Percentiles rank a stretch among this genome's conserved stretches.
Conservation (phyloP, 1,140 invertebrate species). For the Zaprionus davidi region DNA sequence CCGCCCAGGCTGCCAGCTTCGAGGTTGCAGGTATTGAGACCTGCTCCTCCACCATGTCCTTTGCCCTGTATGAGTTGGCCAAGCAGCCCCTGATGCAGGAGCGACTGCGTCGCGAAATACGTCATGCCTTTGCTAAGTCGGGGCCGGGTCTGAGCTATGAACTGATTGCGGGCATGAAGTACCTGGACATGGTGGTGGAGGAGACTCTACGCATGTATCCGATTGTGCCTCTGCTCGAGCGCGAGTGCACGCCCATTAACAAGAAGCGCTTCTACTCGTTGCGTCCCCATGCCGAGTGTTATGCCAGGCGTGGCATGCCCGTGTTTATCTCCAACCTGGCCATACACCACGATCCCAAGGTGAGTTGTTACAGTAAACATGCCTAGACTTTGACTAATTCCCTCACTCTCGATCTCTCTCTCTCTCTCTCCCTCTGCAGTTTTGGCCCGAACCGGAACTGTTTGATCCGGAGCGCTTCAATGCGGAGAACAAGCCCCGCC, state of each 20-base stretch:
- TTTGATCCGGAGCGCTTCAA: slow-evolving; percentile 83
- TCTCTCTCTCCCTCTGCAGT: slow-evolving; percentile 34
- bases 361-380: slow-evolving; percentile 16
- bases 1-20: slow-evolving; percentile 89
- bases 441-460: slow-evolving; percentile 81
- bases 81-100: slow-evolving; percentile 89
- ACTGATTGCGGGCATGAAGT: slow-evolving; percentile 86
- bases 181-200: slow-evolving; percentile 86
- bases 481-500: slow-evolving; percentile 62
- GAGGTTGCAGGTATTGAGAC: slow-evolving; percentile 92
- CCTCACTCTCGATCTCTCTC: neutral
- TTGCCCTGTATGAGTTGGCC: slow-evolving; percentile 89
- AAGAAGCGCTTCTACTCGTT: slow-evolving; percentile 79
- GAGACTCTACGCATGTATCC: slow-evolving; percentile 84
- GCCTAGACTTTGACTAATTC: neutral
- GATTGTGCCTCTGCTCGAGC: slow-evolving; percentile 71
- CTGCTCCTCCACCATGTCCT: slow-evolving; percentile 88
- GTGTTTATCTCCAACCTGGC: slow-evolving; percentile 77
- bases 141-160: slow-evolving; percentile 86
- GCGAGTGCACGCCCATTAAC: slow-evolving; percentile 78
- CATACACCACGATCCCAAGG: slow-evolving; percentile 78
- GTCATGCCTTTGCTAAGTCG: slow-evolving; percentile 83
- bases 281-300: slow-evolving; percentile 74
- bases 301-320: slow-evolving; percentile 74
- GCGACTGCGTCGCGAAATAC: slow-evolving; percentile 88